Percentiles rank a stretch among this genome's conserved stretches.
Conservation (phyloP, 92 coral and sea anemone species). For the Phymanthus crucifer region DNA sequence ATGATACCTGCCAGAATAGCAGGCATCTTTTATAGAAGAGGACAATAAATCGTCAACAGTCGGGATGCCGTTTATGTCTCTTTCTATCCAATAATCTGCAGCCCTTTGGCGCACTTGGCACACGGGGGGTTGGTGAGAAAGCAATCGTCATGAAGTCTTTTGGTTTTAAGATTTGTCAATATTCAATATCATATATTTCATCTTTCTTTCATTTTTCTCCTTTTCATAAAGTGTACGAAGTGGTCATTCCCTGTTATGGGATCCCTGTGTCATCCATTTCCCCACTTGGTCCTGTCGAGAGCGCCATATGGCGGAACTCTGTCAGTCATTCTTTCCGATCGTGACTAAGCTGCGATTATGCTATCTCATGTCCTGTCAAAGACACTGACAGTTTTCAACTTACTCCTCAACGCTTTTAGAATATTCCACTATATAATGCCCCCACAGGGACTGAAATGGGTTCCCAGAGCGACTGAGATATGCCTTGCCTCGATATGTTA, state of each 20-base stretch:
- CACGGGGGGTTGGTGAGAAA: no score
- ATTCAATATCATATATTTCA: no score
- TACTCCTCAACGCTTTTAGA: slow-evolving; percentile 5
- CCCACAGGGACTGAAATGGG: not conserved
- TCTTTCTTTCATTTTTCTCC: no score
- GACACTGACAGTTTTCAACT: not conserved
- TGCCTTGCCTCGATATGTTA: not conserved
- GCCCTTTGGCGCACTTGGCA: not conserved
- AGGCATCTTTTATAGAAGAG: not conserved
- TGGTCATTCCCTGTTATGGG: not conserved
- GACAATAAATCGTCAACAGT: not conserved
- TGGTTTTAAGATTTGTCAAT: no score
- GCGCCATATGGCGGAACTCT: slow-evolving; percentile 3
- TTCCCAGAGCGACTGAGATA: not conserved
- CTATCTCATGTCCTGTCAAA: slow-evolving; percentile 3
- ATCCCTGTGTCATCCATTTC: slow-evolving; percentile 3
- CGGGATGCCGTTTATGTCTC: not conserved
- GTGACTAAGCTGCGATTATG: slow-evolving; percentile 6
- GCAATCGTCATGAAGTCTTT: no score
- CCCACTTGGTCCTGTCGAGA: not conserved
- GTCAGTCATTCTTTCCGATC: not conserved
- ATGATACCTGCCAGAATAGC: not conserved
- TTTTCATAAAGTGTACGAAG: no score
- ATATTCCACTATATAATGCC: not conserved
- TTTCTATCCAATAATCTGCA: not conserved